These are phyloP conservation scores for Cardiocondyla obscurior DNA, from an alignment of 1,140 invertebrate species.

Conservation along the genomic window DNA sequence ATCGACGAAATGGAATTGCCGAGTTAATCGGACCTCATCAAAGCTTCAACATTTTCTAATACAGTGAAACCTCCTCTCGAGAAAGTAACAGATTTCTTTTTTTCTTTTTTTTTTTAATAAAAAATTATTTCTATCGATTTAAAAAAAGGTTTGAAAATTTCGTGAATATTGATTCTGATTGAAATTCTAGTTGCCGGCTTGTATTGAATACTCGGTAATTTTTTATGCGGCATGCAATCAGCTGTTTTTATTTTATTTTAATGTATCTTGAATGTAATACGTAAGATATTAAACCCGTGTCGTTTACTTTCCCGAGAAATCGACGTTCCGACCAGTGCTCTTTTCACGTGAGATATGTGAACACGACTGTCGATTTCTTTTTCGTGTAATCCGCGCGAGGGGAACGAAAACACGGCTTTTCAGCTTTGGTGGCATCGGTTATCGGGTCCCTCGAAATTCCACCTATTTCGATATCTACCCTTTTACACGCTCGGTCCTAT, in stretches of 20 bases:
- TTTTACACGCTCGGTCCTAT: slow-evolving; percentile 26
- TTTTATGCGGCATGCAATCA: background rate
- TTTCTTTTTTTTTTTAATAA: no score
- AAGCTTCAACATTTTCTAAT: background rate
- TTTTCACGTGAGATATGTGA: background rate
- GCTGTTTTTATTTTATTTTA: background rate
- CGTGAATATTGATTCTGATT: background rate
- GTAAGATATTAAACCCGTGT: background rate
- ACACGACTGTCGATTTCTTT: background rate
- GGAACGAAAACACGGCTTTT: slow-evolving; percentile 6
- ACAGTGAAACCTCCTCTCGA: background rate
- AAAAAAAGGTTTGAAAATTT: background rate
- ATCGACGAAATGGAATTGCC: background rate
- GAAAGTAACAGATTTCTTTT: no score
- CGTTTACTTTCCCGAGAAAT: background rate
- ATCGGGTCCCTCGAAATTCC: slow-evolving; percentile 31
- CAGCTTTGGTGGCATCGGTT: slow-evolving; percentile 33
- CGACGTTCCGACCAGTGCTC: background rate
- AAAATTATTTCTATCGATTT: no score
- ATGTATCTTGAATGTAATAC: background rate
- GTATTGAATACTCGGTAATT: background rate
- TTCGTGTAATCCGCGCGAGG: background rate
- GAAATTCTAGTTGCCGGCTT: background rate
- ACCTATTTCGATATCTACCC: slow-evolving; percentile 42
- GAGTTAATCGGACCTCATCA: background rate